Base-by-base conservation (phyloP, 2,113 vertebrate species). In the Phocoena phocoena region DNA sequence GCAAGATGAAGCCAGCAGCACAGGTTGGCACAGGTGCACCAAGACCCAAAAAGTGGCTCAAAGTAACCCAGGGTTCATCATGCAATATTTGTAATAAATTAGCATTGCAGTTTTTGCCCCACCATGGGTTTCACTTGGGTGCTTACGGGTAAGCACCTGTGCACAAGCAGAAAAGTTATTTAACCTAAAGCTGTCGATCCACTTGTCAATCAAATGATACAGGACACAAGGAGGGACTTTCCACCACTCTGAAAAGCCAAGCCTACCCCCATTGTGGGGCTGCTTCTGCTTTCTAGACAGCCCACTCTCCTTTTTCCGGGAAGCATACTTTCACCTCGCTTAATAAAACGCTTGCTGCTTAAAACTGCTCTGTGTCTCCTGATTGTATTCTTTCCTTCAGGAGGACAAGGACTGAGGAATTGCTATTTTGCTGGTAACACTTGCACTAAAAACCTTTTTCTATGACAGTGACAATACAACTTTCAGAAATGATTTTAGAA, bases 381-480 rank as follows among this genome's bases (percentile, higher is more conserved):
- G 20, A 58, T 58, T 21, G 55, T 20, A 58, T 58, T 58, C 55
- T 21, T 50, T 76, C 44, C 28, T 76, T 50, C 47, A 28, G 15
- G 73, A 50, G 1, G 1, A 1, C 44, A 50, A 76, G 15, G 44
- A 50, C 28, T 47, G 41, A 76, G 28, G 44, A 76, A 47, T 20
- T 33, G 28, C 26, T 41, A 31, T 33, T 76, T 50, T 31, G 4
- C 73, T 50, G 28, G 5, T 50, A 76, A 76, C 73, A 65, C 1
- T 23, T 17, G 41, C 7, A 83, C 53, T 81, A 79, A 94, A 95
- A 90, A 67, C n/a, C 68, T 41, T 82, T 21, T 23, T 87, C 60
- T 97, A n/a, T 33, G 90, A 60, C n/a, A 96, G 44, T 90, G 26
- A 44, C 70, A 89, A 92, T 44, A 47, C n/a, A 76, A 67, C 28